Evolutionary conservation across 2,113 vertebrate genomes (phyloP).

Genomic region (Rostratula benghalensis): DNA sequence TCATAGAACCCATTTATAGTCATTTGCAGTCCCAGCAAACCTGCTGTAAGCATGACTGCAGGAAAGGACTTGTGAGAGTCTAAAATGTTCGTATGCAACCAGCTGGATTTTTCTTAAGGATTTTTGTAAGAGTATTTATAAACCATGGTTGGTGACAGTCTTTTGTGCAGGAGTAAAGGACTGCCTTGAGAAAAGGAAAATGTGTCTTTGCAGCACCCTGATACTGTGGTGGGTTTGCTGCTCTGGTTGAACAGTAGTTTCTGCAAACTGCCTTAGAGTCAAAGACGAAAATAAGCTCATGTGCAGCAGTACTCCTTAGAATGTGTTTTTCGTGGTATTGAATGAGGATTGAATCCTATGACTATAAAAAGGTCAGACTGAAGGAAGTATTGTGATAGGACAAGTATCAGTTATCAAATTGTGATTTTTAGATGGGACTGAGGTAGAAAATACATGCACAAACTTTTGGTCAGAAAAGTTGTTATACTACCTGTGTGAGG

Average conservation of each 20-base stretch:
- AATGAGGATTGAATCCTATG: neutral
- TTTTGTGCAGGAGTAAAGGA: neutral
- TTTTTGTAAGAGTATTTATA: neutral
- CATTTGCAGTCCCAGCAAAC: neutral
- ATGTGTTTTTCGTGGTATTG: neutral
- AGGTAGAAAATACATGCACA: neutral
- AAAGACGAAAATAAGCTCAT: neutral
- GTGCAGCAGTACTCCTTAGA: neutral
- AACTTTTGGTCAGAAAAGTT: neutral
- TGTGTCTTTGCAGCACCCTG: neutral
- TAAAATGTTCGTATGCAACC: neutral
- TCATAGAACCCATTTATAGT: neutral
- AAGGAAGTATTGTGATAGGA: neutral
- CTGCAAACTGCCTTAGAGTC: neutral
- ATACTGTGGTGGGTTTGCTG: neutral
- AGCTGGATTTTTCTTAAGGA: neutral
- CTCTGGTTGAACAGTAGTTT: neutral
- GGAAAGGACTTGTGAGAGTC: neutral
- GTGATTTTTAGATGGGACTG: neutral
- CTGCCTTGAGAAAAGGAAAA: neutral
- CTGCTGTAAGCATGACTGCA: neutral
- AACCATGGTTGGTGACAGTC: neutral
- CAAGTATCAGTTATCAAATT: neutral
- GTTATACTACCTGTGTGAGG: neutral
- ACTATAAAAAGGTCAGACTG: neutral